Conservation (phyloP, 2,113 vertebrate species). For the Arvicanthis niloticus region DNA sequence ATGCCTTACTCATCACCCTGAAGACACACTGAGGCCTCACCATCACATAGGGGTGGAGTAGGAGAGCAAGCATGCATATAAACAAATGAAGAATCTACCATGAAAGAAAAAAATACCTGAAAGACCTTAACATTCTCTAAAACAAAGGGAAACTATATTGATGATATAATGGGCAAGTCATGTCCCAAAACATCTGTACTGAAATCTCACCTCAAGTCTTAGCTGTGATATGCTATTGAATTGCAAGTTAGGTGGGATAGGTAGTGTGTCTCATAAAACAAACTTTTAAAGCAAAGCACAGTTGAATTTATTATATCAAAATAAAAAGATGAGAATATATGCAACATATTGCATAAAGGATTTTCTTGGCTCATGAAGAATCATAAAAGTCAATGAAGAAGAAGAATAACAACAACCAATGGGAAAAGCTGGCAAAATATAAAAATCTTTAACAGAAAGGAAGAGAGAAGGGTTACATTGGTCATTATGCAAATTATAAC, state of each 20-base stretch:
- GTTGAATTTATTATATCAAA: not conserved
- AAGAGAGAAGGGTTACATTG: not conserved
- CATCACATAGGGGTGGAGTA: no score
- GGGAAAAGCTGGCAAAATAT: not conserved
- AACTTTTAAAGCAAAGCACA: not conserved
- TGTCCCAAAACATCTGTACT: not conserved
- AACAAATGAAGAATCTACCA: not conserved
- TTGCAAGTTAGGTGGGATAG: not conserved
- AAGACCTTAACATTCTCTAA: not conserved
- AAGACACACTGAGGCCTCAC: not conserved
- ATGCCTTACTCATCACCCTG: not conserved
- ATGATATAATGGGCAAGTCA: not conserved
- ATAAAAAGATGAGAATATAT: not conserved
- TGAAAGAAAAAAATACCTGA: not conserved
- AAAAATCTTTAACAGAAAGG: not conserved
- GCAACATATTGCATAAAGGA: not conserved
- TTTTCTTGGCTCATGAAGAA: not conserved
- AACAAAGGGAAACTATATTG: not conserved
- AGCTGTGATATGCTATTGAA: not conserved
- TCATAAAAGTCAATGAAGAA: not conserved
- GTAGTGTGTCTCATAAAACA: not conserved
- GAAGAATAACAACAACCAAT: not conserved
- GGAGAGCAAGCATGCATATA: no score
- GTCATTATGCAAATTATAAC: not conserved
- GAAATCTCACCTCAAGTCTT: not conserved